These are phyloP conservation scores for Oenanthe oenanthe DNA, from an alignment of 2,113 vertebrate species.

Conservation along the genomic window DNA sequence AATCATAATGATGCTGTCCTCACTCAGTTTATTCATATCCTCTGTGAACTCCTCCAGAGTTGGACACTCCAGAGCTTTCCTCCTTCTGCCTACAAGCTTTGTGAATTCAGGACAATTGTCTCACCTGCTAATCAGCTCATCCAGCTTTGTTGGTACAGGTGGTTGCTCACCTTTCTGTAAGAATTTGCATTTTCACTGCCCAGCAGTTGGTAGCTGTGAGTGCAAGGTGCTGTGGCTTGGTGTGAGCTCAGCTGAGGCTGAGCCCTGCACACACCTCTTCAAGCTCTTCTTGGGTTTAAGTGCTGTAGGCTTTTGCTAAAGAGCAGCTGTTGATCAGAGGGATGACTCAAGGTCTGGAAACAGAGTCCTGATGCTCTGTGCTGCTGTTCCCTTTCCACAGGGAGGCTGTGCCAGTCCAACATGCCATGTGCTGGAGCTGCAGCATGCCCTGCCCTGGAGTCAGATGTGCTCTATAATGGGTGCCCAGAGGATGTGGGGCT, in stretches of 20 bases:
- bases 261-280: background rate
- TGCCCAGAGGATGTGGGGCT: conserved; percentile 74
- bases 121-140: background rate
- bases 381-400: conserved; percentile 63
- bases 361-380: background rate
- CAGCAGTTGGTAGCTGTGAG: background rate
- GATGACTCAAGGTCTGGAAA: background rate
- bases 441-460: conserved; percentile 61
- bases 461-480: conserved; percentile 79
- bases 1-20: accelerated
- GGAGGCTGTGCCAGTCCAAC: conserved; percentile 85
- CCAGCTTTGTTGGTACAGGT: background rate
- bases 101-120: background rate
- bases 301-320: background rate
- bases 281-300: background rate
- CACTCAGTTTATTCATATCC: background rate
- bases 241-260: background rate
- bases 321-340: background rate
- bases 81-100: background rate
- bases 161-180: background rate
- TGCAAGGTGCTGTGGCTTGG: background rate
- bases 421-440: conserved; percentile 70
- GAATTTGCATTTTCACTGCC: background rate
- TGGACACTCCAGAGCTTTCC: background rate
- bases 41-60: background rate